These are phyloP conservation scores for Oncorhynchus nerka DNA, from an alignment of 2,113 vertebrate genomes.

Conservation along the genomic window DNA sequence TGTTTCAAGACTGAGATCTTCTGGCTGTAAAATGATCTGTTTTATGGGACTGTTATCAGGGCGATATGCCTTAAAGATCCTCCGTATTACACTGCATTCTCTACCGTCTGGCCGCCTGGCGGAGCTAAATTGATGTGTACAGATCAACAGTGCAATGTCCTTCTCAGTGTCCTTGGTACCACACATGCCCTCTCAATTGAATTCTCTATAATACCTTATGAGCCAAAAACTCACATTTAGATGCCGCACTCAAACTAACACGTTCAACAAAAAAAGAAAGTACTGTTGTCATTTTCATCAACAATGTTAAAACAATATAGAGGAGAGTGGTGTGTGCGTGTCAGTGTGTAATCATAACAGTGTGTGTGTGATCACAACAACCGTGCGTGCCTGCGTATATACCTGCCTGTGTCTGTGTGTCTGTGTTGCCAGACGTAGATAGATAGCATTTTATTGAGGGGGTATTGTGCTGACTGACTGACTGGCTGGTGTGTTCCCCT, in stretches of 20 bases:
- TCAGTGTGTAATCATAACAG: conserved; percentile 39
- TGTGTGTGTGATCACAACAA: conserved; percentile 31
- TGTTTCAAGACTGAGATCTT: conserved; percentile 82
- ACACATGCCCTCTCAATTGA: conserved; percentile 67
- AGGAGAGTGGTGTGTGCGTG: background rate
- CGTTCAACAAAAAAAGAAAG: conserved; percentile 17
- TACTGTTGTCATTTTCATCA: conserved; percentile 41
- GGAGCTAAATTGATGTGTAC: conserved; percentile 69
- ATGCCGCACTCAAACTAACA: background rate
- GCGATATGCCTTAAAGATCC: conserved; percentile 75
- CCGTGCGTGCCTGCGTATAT: conserved; percentile 15
- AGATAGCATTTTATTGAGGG: conserved; percentile 66
- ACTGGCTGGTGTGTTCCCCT: conserved; percentile 40
- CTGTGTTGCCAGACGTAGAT: conserved; percentile 47
- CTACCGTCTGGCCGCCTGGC: conserved; percentile 44
- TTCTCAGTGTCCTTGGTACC: conserved; percentile 72
- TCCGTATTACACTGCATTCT: conserved; percentile 56
- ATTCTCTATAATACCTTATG: conserved; percentile 64
- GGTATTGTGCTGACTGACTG: conserved; percentile 41
- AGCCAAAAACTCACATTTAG: conserved; percentile 67
- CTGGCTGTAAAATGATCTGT: conserved; percentile 93
- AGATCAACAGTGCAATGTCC: conserved; percentile 68
- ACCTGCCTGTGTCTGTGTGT: conserved; percentile 37
- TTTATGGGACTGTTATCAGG: conserved; percentile 81
- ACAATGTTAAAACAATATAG: conserved; percentile 28